Conservation (phyloP, 2,797 vertebrate genomes). For the Pogonophryne albipinna region DNA sequence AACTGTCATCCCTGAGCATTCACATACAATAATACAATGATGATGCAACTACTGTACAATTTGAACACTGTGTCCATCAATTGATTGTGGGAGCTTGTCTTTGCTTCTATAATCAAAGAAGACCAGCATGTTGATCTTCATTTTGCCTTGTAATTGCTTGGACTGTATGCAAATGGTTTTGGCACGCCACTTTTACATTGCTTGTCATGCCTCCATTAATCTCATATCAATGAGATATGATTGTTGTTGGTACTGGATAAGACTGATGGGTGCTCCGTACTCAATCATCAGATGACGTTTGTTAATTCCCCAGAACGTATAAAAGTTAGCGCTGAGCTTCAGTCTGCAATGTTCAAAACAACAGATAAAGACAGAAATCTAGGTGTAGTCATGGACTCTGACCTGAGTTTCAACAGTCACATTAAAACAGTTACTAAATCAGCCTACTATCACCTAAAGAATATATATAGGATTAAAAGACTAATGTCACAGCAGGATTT, state of each 20-base stretch:
- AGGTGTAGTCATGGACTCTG: too few species aligned
- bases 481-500: too few species aligned
- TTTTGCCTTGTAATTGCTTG: slow-evolving; percentile 19
- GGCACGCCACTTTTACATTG: slow-evolving; percentile 10
- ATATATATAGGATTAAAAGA: too few species aligned
- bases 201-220: slow-evolving; percentile 38
- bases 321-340: too few species aligned
- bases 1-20: neutral
- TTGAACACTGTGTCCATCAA: slow-evolving; percentile 1
- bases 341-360: too few species aligned
- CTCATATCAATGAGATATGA: slow-evolving; percentile 4
- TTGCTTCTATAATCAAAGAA: slow-evolving; percentile 32
- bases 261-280: slow-evolving; percentile 16
- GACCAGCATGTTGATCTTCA: slow-evolving; percentile 29
- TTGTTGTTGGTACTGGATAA: slow-evolving; percentile 26
- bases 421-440: too few species aligned
- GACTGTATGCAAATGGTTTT: slow-evolving; percentile 26
- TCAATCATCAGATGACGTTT: slow-evolving; percentile 33
- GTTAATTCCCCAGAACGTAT: slow-evolving; percentile 38
- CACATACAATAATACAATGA: neutral
- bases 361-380: too few species aligned
- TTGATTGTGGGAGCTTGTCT: slow-evolving; percentile 5
- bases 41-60: slow-evolving; percentile 1
- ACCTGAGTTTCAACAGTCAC: too few species aligned
- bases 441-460: too few species aligned